Evolutionary conservation across 2,888 invertebrate genomes (phyloP).

Genomic region (Gari tellinella): DNA sequence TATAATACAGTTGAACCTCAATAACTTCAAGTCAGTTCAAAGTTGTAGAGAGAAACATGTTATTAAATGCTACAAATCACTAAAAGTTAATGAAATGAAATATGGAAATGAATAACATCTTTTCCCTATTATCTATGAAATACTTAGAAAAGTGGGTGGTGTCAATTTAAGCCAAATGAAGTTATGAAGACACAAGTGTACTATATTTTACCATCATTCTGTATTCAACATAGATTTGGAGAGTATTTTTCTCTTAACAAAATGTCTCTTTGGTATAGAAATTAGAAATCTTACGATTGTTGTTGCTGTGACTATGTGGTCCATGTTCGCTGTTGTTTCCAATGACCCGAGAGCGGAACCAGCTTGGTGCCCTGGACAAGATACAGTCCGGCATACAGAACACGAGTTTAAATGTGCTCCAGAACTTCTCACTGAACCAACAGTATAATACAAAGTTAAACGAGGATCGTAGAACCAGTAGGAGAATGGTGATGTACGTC

Average conservation of each 20-base stretch:
- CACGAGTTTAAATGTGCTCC: slow-evolving; percentile 80
- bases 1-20: too few relatives aligned
- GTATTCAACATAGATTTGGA: too few relatives aligned
- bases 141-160: too few relatives aligned
- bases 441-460: slow-evolving; percentile 83
- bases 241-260: slow-evolving; percentile 25
- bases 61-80: too few relatives aligned
- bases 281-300: slow-evolving; percentile 63
- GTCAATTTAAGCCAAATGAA: too few relatives aligned
- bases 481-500: slow-evolving; percentile 52
- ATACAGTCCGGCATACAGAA: slow-evolving; percentile 74
- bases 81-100: too few relatives aligned
- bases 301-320: slow-evolving; percentile 46
- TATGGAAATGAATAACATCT: too few relatives aligned
- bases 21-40: too few relatives aligned
- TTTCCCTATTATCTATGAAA: too few relatives aligned
- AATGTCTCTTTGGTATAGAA: slow-evolving; percentile 51
- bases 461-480: slow-evolving; percentile 80
- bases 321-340: slow-evolving; percentile 55
- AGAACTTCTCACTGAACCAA: slow-evolving; percentile 84
- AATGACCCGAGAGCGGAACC: slow-evolving; percentile 37
- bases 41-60: too few relatives aligned
- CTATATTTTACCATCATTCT: too few relatives aligned
- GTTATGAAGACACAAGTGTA: too few relatives aligned
- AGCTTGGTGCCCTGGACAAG: slow-evolving; percentile 27